These are phyloP conservation scores for Amphiprion percula DNA, from an alignment of 2,113 vertebrate species.

Conservation along the genomic window DNA sequence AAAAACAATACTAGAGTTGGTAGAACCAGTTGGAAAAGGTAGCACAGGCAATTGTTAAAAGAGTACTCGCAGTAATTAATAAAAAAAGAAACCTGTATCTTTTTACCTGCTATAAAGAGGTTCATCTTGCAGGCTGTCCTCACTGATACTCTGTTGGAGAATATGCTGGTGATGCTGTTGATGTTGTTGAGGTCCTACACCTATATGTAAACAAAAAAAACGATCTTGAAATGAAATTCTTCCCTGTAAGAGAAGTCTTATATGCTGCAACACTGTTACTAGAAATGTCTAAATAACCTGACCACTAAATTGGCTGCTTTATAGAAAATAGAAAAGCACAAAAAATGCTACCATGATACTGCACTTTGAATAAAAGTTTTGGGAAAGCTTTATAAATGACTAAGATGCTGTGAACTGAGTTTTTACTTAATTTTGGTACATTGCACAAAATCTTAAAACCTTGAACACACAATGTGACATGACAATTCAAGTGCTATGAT, in stretches of 20 bases:
- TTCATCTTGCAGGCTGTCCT: constrained; percentile 84
- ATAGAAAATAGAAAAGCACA: background rate
- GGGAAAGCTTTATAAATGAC: background rate
- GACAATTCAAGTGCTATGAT: background rate
- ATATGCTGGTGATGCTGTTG: constrained; percentile 75
- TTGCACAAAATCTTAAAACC: background rate
- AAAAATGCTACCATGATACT: background rate
- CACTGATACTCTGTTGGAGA: constrained; percentile 84
- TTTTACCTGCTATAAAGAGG: constrained; percentile 65
- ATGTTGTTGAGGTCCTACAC: constrained; percentile 59
- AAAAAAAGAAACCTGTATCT: background rate
- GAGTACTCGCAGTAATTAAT: too few relatives aligned
- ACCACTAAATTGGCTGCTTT: background rate
- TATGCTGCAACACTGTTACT: too few relatives aligned
- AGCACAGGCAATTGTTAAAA: too few relatives aligned
- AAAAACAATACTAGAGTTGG: background rate
- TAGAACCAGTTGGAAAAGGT: background rate
- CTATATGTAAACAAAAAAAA: constrained; percentile 15
- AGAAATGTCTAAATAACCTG: background rate
- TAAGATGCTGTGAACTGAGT: background rate
- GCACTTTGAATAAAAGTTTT: background rate
- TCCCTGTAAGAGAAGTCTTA: background rate
- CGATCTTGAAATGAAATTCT: background rate
- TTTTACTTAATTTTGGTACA: background rate
- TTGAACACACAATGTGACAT: background rate